Evolutionary conservation across 2,797 vertebrate species (phyloP).

Genomic region (Enteromius unitaeniatus): DNA sequence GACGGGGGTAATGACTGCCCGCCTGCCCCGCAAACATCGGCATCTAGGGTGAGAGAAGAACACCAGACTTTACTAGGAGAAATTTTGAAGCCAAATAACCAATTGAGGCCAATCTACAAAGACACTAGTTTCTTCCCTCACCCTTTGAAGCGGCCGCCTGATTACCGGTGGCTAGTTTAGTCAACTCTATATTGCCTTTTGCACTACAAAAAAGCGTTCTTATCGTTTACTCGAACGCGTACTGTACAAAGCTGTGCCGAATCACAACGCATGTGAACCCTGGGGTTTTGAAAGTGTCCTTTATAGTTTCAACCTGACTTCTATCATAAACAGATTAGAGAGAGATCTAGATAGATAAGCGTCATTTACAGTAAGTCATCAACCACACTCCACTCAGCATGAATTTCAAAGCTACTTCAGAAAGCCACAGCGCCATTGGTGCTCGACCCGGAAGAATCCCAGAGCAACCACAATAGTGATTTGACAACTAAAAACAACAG

Average conservation of each 20-base stretch:
- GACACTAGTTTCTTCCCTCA: slow-evolving; percentile 35
- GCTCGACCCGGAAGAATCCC: slow-evolving; percentile 44
- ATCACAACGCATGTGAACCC: not conserved
- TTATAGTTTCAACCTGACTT: slow-evolving; percentile 45
- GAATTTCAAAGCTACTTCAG: slow-evolving; percentile 55
- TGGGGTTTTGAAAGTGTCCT: slow-evolving; percentile 16
- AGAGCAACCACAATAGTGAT: slow-evolving; percentile 46
- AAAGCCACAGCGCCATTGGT: slow-evolving; percentile 51
- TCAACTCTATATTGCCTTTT: not conserved
- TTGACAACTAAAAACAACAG: slow-evolving; percentile 44
- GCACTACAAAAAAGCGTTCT: not conserved
- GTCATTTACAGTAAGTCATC: slow-evolving; percentile 59
- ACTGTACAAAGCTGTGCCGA: not conserved
- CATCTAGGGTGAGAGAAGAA: slow-evolving; percentile 90
- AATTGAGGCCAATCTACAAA: slow-evolving; percentile 70
- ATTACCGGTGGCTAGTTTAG: not conserved
- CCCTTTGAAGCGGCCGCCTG: slow-evolving; percentile 17
- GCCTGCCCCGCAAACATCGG: slow-evolving; percentile 97
- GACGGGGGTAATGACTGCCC: slow-evolving; percentile 87
- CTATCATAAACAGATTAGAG: slow-evolving; percentile 37
- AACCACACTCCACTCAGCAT: slow-evolving; percentile 54
- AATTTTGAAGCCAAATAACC: slow-evolving; percentile 60
- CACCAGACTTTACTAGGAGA: slow-evolving; percentile 79
- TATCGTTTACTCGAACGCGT: not conserved
- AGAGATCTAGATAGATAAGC: slow-evolving; percentile 53